A percentile compares a stretch with the other conserved stretches of the same genome.
Conservation (phyloP, 2,888 invertebrate genomes). For the Megaustenia siamemsis region DNA sequence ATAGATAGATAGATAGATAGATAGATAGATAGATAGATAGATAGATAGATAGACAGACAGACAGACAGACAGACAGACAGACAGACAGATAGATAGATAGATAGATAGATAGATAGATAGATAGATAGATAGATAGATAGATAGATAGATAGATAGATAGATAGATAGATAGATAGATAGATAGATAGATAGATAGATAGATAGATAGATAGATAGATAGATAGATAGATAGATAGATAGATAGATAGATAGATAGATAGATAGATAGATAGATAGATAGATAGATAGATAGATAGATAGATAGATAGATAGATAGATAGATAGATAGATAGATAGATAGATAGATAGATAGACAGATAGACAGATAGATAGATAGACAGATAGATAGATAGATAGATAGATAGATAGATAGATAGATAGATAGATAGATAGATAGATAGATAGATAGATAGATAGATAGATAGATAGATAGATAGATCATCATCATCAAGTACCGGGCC, state of each 20-base stretch:
- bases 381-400: conserved; percentile 24
- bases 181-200: conserved; percentile 12
- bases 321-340: conserved; percentile 26
- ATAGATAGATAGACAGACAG: conserved; percentile 7
- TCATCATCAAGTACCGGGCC: too few species aligned
- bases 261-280: conserved; percentile 27
- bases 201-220: conserved; percentile 20
- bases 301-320: conserved; percentile 25
- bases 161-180: conserved; percentile 15
- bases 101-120: background rate
- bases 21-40: conserved; percentile 11
- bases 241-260: conserved; percentile 19
- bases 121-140: conserved; percentile 7
- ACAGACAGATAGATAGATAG: conserved; percentile 18
- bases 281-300: conserved; percentile 28
- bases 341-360: conserved; percentile 26
- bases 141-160: conserved; percentile 14
- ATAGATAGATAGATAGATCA: conserved; percentile 7
- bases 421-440: conserved; percentile 11
- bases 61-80: conserved; percentile 17
- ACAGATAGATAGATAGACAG: conserved; percentile 21
- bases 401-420: conserved; percentile 25
- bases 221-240: conserved; percentile 28
- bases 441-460: conserved; percentile 4
- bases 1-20: conserved; percentile 16